Evolutionary conservation across 2,888 invertebrate species (phyloP), one percentile per base, ranked within the genome.

Genomic region (Cantharis flavilabris): DNA sequence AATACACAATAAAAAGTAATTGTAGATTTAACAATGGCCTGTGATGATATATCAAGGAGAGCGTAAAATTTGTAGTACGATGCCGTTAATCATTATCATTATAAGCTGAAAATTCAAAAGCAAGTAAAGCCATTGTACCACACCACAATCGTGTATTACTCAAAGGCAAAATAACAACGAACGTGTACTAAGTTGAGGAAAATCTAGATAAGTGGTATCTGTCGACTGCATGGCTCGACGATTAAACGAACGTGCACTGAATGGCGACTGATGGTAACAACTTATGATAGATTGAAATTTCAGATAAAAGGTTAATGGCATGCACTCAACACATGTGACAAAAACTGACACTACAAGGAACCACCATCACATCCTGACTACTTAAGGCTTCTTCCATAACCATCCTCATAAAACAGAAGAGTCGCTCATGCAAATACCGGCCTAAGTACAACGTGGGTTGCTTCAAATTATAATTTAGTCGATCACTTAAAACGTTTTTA

Each of bases 251-350:
- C 84, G 84, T 84, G 84, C 83, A 77, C 79, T 81, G 84, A 84
- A 84, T 84, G 82, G 83, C 83, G 83, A 83, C 84, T 83, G 84
- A 83, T 84, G 83, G 82, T 82, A 83, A 82, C 82, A 82, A 84
- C 82, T 83, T 83, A 81, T 82, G 82, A 79, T 82, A 84, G 83
- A 84, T 84, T 81, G 81, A 80, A 82, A 80, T 75, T 80, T 72
- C 73, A 81, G 84, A 84, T 84, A 84, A 84, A 84, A 84, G 84
- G 84, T 84, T 84, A 84, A 84, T 83, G 84, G 84, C 84, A 83
- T 82, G 81, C 82, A 83, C 80, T 83, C 81, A 62, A 72, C 77
- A 81, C 80, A 83, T 83, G 83, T 83, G 83, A 80, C 84, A 84
- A 83, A 83, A 84, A 83, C 49, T 49, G 49, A 49, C 49, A 49